phyloP scores from a whole-genome alignment of 2,888 invertebrate species.

The Phorcus lineatus region DNA sequence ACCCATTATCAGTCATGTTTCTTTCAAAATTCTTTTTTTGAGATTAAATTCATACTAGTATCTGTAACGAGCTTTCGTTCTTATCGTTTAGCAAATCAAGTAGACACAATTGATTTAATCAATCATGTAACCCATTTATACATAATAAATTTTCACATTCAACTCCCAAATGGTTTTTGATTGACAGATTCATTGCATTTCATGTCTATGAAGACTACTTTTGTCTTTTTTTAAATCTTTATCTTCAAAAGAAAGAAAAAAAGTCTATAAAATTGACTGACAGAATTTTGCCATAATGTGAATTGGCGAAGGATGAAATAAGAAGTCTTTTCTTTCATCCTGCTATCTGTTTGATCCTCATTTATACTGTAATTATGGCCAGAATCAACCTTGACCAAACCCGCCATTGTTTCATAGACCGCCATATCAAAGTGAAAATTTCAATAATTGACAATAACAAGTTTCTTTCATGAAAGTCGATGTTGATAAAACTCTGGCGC shows the following conservation, averaged over 20 bases:
- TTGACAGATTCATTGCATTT: too few relatives aligned
- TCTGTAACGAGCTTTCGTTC: too few relatives aligned
- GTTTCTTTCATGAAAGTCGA: not conserved
- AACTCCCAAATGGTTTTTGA: too few relatives aligned
- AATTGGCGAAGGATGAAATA: constrained; percentile 13
- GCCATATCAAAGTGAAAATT: constrained; percentile 3
- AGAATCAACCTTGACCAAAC: not conserved
- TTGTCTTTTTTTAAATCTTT: too few relatives aligned
- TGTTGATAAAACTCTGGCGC: not conserved
- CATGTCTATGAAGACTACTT: too few relatives aligned
- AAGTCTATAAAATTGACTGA: not conserved
- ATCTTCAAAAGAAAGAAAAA: not conserved
- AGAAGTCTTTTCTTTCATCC: not conserved
- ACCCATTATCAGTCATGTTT: too few relatives aligned
- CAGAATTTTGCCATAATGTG: constrained; percentile 5
- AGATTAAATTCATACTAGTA: too few relatives aligned
- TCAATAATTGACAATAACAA: constrained; percentile 13
- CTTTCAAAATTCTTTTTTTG: too few relatives aligned
- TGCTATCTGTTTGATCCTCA: constrained; percentile 4
- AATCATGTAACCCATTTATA: too few relatives aligned
- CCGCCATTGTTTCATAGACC: not conserved
- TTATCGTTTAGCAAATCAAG: too few relatives aligned
- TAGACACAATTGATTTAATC: too few relatives aligned
- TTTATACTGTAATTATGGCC: constrained; percentile 10
- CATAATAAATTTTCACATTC: too few relatives aligned